Conservation (phyloP, 2,888 invertebrate genomes). For the Xestia sexstrigata region DNA sequence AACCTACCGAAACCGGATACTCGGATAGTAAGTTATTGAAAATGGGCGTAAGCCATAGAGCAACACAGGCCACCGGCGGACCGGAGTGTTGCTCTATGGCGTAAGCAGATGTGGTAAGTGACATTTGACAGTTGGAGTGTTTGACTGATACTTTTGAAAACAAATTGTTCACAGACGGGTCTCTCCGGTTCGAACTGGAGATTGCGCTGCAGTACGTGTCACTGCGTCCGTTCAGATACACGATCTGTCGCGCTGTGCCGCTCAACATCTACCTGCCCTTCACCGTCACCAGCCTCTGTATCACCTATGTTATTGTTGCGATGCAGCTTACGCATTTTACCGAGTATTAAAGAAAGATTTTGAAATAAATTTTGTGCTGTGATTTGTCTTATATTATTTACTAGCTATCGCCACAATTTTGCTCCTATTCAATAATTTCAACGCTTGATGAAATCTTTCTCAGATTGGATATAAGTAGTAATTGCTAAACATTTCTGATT, state of each 20-base stretch:
- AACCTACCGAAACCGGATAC: no score
- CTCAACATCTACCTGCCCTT: slow-evolving; percentile 41
- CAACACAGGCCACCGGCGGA: no score
- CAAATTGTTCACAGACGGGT: slow-evolving; percentile 46
- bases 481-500: no score
- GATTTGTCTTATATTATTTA: not conserved
- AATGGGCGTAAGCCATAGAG: no score
- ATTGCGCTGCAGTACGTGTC: slow-evolving; percentile 47
- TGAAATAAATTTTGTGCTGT: not conserved
- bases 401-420: not conserved
- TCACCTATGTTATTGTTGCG: slow-evolving; percentile 36
- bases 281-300: slow-evolving; percentile 18
- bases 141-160: no score
- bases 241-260: slow-evolving; percentile 37
- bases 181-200: slow-evolving; percentile 49
- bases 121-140: no score
- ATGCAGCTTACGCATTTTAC: not conserved
- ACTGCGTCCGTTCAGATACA: slow-evolving; percentile 51
- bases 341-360: not conserved
- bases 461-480: no score
- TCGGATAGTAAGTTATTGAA: no score
- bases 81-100: no score
- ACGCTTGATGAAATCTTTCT: no score
- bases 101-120: no score
- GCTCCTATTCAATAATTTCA: no score